Base-by-base conservation (phyloP, 1,140 invertebrate species). In the Magallana angulata region DNA sequence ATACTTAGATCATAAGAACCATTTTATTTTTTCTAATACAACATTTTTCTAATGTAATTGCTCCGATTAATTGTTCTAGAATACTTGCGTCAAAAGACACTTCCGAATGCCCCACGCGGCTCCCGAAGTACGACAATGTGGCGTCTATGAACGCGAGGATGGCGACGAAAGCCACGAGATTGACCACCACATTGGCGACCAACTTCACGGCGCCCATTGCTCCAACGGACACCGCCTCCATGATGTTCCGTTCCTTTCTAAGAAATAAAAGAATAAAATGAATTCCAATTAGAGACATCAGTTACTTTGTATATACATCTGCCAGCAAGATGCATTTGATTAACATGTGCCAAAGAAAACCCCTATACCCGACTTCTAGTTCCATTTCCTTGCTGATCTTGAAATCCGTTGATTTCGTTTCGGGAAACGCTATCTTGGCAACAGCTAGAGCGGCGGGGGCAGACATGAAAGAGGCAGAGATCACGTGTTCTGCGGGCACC, bases 391-490 rank as follows among this genome's bases (percentile, higher is more conserved):
- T 64, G 8, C 11, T 48, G 4, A 84, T 86, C 57, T 86, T 12
- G 76, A 85, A 16, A 62, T 87, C 82, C 2, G 87, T 71, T 7
- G 18, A 14, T 81, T 89, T 56, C n/a, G 88, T 91, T 84, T 99
- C 98, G 0, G 98, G 98, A 95, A 97, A 97, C 90, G 98, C 96
- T 5, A 99, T 95, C 94, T 99, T 99, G 1, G 98, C 96, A 90
- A 96, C 97, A 89, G 97, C 97, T 7, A 99, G 95, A 0, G 98
- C 97, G 16, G 98, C 98, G 0, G 98, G 98, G 0, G 98, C 98
- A 0, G 98, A 97, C 98, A 99, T 99, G 0, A 99, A 96, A 82
- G 97, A 98, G 0, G 98, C 98, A 0, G 98, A 97, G 83, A 99
- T 96, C 16, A 95, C 91, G 90, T 95, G 95, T 82, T 93, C 94